Conservation (phyloP, 2,113 vertebrate genomes). For the Sturnira hondurensis region DNA sequence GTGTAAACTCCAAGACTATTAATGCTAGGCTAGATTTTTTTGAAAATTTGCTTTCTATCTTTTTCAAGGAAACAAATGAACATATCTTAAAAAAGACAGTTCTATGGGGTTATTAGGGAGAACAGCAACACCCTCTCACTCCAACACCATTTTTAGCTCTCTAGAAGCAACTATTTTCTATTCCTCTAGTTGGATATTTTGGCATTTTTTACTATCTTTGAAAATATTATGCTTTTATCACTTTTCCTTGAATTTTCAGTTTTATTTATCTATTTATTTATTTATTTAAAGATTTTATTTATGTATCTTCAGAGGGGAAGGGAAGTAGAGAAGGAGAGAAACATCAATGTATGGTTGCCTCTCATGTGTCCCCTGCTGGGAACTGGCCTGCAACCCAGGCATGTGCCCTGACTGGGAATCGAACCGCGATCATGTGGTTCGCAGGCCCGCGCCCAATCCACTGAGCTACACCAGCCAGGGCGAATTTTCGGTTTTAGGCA, state of each 20-base stretch:
- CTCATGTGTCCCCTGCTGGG: too few relatives aligned
- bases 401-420: too few relatives aligned
- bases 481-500: neutral
- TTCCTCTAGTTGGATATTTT: neutral
- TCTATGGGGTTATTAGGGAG: neutral
- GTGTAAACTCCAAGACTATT: neutral
- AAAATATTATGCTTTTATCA: neutral
- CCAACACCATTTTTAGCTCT: neutral
- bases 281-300: too few relatives aligned
- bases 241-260: neutral
- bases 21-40: neutral
- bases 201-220: neutral
- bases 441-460: too few relatives aligned
- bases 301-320: too few relatives aligned
- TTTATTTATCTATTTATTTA: too few relatives aligned
- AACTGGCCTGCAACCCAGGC: too few relatives aligned
- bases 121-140: neutral
- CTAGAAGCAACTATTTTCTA: neutral
- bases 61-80: neutral
- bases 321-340: too few relatives aligned
- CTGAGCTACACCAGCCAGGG: too few relatives aligned
- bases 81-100: neutral
- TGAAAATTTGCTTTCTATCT: neutral
- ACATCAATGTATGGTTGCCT: too few relatives aligned
- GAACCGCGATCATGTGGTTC: too few relatives aligned